phyloP scores from a whole-genome alignment of 2,797 vertebrate species.

The Periparus ater region DNA sequence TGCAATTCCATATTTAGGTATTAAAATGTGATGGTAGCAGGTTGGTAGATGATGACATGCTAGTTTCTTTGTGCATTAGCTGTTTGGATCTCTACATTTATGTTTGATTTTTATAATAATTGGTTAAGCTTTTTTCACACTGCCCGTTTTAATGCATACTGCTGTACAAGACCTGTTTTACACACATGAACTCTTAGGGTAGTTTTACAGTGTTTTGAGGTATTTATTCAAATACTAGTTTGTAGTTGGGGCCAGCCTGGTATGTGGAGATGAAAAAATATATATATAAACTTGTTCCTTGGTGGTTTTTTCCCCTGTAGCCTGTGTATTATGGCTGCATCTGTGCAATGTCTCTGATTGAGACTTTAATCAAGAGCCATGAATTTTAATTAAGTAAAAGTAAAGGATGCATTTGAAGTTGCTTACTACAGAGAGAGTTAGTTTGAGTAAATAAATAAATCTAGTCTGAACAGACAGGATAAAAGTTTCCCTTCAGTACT shows the following conservation, averaged over 20 bases:
- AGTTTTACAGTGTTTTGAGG: background rate
- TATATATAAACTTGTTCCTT: background rate
- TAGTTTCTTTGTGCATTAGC: background rate
- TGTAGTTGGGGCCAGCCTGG: background rate
- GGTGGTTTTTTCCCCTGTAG: background rate
- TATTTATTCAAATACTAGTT: background rate
- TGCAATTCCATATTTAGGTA: background rate
- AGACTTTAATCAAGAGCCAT: background rate
- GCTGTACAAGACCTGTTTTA: background rate
- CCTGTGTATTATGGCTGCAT: background rate
- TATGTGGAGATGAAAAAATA: background rate
- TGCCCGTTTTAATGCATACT: background rate
- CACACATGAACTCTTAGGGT: background rate
- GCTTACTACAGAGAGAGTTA: background rate
- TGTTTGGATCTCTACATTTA: background rate
- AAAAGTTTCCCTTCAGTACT: background rate
- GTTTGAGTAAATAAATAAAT: background rate
- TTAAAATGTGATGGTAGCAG: background rate
- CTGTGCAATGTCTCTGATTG: background rate
- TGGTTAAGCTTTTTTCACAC: background rate
- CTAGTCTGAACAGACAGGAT: background rate
- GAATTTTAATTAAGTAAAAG: slow-evolving; percentile 7
- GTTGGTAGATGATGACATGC: background rate
- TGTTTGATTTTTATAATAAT: background rate
- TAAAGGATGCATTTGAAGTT: background rate